Percentiles rank a stretch among this genome's conserved stretches.
phyloP scores from a whole-genome alignment of 2,888 invertebrate genomes.

The Apamea monoglypha region DNA sequence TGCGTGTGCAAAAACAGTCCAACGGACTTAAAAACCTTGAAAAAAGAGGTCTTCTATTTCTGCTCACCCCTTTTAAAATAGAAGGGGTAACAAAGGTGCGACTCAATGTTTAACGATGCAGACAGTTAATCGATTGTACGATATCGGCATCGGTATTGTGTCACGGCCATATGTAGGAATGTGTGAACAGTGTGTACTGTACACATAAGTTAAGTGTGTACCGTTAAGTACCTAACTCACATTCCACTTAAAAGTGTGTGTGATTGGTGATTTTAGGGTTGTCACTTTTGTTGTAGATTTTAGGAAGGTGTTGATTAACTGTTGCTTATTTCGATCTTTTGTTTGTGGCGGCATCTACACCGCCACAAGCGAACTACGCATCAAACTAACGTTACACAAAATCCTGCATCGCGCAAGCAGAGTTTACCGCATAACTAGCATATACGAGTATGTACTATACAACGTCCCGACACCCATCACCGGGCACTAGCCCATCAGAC shows the following conservation, averaged over 20 bases:
- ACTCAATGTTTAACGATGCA: constrained; percentile 65
- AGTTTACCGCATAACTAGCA: neutral
- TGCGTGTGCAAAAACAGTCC: neutral
- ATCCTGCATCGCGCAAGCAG: neutral
- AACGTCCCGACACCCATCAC: no score
- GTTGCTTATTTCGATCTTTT: neutral
- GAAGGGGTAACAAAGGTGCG: constrained; percentile 59
- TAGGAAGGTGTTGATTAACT: no score
- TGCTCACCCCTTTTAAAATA: constrained; percentile 49
- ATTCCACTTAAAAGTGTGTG: neutral
- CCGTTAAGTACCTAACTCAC: neutral
- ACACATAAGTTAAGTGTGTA: constrained; percentile 8
- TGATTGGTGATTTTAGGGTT: neutral
- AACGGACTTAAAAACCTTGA: constrained; percentile 42
- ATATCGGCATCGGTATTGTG: constrained; percentile 70
- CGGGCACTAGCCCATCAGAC: no score
- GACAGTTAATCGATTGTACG: constrained; percentile 76
- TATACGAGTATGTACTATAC: no score
- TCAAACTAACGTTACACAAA: neutral
- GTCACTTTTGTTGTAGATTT: constrained; percentile 1
- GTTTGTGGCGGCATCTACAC: neutral
- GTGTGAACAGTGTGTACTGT: constrained; percentile 27
- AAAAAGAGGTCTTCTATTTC: constrained; percentile 52
- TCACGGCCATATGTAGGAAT: constrained; percentile 67
- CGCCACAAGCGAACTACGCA: neutral